Base-by-base conservation (phyloP, 1,140 invertebrate genomes). In the Drosophila erecta region DNA sequence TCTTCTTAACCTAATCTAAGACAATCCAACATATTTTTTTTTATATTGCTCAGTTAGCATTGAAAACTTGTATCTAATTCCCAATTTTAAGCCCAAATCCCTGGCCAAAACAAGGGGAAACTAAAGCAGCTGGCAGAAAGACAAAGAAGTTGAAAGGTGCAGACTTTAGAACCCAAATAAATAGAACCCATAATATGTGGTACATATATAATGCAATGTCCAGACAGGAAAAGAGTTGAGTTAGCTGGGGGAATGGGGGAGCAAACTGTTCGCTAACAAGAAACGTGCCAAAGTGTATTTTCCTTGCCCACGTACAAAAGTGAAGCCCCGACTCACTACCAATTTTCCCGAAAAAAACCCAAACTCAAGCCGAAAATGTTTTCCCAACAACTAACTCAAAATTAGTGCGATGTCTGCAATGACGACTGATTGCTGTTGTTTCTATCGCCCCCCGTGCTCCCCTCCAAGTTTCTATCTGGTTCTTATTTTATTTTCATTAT, bases 241-340 rank as follows among this genome's bases (percentile, higher is more conserved):
- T 6, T 3, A 24, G 30, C 14, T 30, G 20, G 11, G 22, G n/a
- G 14, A 3, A 46, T 49, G 24, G 30, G 41, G 24, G 30, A 35
- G 43, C 12, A 70, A 70, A 87, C 84, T 76, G 75, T 61, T 65
- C 56, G 71, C 83, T 87, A 87, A 87, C 83, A 87, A 87, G 83
- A 87, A 89, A 89, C 84, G 84, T 89, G 84, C 84, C 76, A 89
- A 89, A 89, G 84, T 89, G 65, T 89, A 84, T 89, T 89, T 89
- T 89, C 79, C 80, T 90, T 72, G 61, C 51, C 76, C 80, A 90
- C 84, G 79, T 90, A 84, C 79, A 51, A 54, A 27, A 41, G 40
- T 43, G 12, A 27, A 46, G 47, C 24, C 43, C 43, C 20, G 30
- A 40, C 49, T 35, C 65, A 35, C 8, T 43, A 33, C 66, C 30